Base-by-base conservation (phyloP, 2,797 vertebrate genomes). In the Cryptoprocta ferox region DNA sequence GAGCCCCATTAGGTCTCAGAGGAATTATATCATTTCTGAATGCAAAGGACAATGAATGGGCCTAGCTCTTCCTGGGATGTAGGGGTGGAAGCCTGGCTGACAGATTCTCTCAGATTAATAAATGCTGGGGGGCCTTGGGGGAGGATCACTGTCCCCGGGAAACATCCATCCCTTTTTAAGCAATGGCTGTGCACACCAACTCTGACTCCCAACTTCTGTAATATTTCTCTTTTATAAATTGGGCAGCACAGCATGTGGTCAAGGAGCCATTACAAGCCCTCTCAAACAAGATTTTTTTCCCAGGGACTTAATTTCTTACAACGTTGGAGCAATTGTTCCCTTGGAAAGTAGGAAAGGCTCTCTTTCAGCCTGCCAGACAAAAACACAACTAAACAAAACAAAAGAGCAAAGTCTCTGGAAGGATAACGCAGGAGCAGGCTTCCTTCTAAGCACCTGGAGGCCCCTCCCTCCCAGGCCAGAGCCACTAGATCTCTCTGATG, bases 301-400 rank as follows among this genome's bases (percentile, higher is more conserved):
- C 71, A 24, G 76, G 89, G 94, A 98, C 50, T 97, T 98, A 97
- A 97, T 97, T 97, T 97, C 97, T 96, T 97, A 95, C 97, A 97
- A 89, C 70, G 71, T 92, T 82, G 70, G 78, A 93, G 73, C 53
- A 21, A 92, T 83, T 91, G 42, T 93, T 96, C 94, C 71, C 10
- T 39, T 37, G 19, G 48, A 97, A 98, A 98, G 96, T 96, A 98
- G 95, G 94, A 94, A 96, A 97, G 95, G 59, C 73, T 95, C 68
- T 88, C 90, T 97, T 83, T 92, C 92, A 96, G 92, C 68, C 84
- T 91, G 78, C 81, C 96, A 97, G 96, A 97, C 93, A 88, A 92
- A 98, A 97, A 95, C 93, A 94, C 93, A 96, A 95, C 87, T 53
- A 94, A 97, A 93, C 73, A 61, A 96, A 91, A 91, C 68, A 53